These are phyloP conservation scores for Tipula confusa DNA, from an alignment of 2,888 invertebrate species.

Conservation along the genomic window DNA sequence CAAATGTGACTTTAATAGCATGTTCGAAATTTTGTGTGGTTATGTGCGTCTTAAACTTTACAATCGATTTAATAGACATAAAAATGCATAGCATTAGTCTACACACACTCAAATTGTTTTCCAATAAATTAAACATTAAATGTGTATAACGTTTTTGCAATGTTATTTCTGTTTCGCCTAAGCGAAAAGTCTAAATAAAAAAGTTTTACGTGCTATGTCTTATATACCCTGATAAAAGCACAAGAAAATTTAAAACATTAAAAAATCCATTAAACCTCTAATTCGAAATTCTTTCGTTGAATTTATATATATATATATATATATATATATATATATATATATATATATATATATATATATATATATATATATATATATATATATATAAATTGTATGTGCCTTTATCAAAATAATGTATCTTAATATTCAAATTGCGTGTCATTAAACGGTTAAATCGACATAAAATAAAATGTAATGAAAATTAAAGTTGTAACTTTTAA, in stretches of 20 bases:
- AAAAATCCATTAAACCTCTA: background rate
- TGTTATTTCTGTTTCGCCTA: background rate
- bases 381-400: background rate
- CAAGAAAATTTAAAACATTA: background rate
- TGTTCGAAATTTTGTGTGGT: no score
- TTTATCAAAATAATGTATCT: constrained; percentile 16
- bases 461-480: background rate
- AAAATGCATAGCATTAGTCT: background rate
- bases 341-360: no score
- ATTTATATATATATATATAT: no score
- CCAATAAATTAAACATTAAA: constrained; percentile 12
- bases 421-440: constrained; percentile 25
- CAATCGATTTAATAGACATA: background rate
- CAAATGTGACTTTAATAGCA: no score
- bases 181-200: background rate
- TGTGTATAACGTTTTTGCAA: background rate
- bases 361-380: no score
- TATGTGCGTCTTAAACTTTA: background rate
- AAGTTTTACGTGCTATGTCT: background rate
- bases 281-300: background rate
- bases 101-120: background rate
- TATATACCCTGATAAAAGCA: background rate
- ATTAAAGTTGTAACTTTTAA: constrained; percentile 16
- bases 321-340: no score
- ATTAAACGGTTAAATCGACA: constrained; percentile 12